Percentiles rank a stretch among this genome's conserved stretches.
Evolutionary conservation across 2,888 invertebrate species (phyloP).

Genomic region (Zeuzera pyrina): DNA sequence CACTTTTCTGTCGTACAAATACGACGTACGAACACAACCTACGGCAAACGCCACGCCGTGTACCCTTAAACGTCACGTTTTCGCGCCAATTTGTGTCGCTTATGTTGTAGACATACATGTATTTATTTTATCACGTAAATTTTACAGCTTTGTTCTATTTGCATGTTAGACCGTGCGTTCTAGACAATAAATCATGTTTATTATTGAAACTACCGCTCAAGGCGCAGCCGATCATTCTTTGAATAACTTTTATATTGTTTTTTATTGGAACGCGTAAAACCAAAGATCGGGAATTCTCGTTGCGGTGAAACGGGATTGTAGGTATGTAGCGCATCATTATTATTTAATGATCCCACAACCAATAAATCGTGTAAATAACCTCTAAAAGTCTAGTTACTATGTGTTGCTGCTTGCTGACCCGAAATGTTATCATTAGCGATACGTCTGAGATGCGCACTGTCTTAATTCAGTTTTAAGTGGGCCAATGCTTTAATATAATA

Average conservation of each 20-base stretch:
- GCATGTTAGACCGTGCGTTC: conserved; percentile 13
- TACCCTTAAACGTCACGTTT: conserved; percentile 32
- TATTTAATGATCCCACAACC: no score
- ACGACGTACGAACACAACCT: conserved; percentile 15
- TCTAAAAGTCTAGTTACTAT: no score
- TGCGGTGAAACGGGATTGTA: no score
- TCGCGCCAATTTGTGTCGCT: conserved; percentile 39
- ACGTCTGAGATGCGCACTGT: no score
- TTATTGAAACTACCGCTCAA: conserved; percentile 17
- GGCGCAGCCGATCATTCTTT: conserved; percentile 9
- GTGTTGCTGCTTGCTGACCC: no score
- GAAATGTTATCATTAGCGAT: no score
- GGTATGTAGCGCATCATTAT: conserved; percentile 2
- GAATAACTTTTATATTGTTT: conserved; percentile 13
- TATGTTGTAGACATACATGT: conserved; percentile 12
- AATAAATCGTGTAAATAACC: no score
- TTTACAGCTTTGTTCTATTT: conserved; percentile 18
- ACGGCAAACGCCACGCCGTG: conserved; percentile 15
- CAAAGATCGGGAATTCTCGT: conserved; percentile 9
- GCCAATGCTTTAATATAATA: conserved; percentile 33
- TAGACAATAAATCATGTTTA: conserved; percentile 26
- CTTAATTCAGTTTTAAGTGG: no score
- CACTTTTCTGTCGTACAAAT: no score
- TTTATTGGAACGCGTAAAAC: conserved; percentile 15
- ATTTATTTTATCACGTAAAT: conserved; percentile 22